Conservation (phyloP, 2,797 vertebrate species). For the Rousettus madagascariensis region DNA sequence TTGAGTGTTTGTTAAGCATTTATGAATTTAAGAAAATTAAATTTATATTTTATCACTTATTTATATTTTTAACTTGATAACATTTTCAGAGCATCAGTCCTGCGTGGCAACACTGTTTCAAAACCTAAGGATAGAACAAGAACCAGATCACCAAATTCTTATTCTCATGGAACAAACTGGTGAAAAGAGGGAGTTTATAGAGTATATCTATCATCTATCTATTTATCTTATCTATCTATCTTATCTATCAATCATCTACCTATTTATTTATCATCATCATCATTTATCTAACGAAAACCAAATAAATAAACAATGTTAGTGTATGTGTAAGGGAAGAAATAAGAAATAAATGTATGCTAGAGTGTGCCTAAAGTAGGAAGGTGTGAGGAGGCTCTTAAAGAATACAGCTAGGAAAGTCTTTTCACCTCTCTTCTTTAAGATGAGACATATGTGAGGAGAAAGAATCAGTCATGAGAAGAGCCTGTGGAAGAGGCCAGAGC, state of each 20-base stretch:
- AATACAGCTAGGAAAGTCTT: fast-evolving
- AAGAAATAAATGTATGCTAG: neutral
- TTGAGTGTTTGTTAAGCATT: neutral
- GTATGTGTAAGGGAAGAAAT: neutral
- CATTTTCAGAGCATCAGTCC: neutral
- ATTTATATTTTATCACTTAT: neutral
- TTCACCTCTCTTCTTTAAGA: neutral
- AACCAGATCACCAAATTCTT: neutral
- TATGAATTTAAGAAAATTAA: neutral
- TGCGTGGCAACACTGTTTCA: neutral
- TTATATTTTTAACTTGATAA: neutral
- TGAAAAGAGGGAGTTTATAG: neutral
- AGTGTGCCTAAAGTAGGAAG: neutral
- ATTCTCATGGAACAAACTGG: neutral
- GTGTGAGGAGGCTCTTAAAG: neutral
- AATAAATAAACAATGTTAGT: neutral
- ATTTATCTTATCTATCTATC: too few relatives aligned
- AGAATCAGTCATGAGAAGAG: neutral
- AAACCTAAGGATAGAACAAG: neutral
- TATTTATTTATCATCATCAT: too few relatives aligned
- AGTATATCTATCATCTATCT: neutral
- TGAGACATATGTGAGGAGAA: neutral
- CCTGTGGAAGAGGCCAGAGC: neutral
- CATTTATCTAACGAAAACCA: neutral
- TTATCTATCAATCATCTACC: too few relatives aligned